Evolutionary conservation across 2,113 vertebrate genomes (phyloP).

Genomic region (Bungarus multicinctus): DNA sequence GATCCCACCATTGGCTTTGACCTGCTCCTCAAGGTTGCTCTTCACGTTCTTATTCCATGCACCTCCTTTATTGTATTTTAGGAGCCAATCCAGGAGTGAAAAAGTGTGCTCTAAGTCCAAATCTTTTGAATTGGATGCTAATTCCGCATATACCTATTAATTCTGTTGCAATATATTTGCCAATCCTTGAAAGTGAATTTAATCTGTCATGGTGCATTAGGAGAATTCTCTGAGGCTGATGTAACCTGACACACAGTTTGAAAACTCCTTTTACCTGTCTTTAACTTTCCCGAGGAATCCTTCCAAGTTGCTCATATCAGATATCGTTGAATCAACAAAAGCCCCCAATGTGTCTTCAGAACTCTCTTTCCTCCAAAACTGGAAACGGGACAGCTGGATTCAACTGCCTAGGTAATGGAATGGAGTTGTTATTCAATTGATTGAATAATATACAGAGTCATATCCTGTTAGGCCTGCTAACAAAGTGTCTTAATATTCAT

Average conservation of each 20-base stretch:
- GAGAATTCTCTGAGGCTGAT: not conserved
- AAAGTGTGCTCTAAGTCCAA: not conserved
- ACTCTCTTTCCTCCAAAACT: too few relatives aligned
- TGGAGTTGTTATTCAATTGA: not conserved
- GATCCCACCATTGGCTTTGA: not conserved
- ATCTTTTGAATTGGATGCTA: not conserved
- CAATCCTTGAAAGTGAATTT: not conserved
- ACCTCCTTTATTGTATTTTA: too few relatives aligned
- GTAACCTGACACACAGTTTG: not conserved
- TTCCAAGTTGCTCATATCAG: not conserved
- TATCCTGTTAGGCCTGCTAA: not conserved
- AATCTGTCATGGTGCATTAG: not conserved
- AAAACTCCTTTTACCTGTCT: not conserved
- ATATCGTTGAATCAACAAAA: constrained; percentile 4
- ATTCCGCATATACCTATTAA: too few relatives aligned
- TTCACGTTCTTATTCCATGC: not conserved
- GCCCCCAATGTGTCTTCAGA: not conserved
- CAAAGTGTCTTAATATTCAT: not conserved
- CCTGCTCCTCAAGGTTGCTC: not conserved
- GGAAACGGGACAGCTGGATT: not conserved
- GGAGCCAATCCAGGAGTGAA: not conserved
- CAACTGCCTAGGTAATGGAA: not conserved
- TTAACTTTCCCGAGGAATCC: rapidly evolving
- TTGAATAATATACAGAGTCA: not conserved
- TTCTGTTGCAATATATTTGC: not conserved